Evolutionary conservation across 2,888 invertebrate species (phyloP), one percentile per base, ranked within the genome.

Genomic region (Rhorus exstirpatorius): DNA sequence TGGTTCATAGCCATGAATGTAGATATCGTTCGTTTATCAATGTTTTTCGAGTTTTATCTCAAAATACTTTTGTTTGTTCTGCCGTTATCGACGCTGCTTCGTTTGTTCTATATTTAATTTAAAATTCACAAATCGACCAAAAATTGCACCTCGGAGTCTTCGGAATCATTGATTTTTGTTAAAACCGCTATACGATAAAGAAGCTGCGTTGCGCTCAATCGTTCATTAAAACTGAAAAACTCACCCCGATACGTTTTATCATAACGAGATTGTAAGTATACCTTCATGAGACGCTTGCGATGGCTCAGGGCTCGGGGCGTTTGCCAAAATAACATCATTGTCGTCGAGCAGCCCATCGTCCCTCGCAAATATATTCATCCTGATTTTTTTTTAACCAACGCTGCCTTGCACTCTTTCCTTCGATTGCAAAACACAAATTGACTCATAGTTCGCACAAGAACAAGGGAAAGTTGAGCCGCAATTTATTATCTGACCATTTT

Each of bases 361-460:
- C 35, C 81, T 78, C 55, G 68, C 41, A 26, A 68, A 81, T 68
- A 81, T 70, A 63, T 81, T 74, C 81, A 81, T 81, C 46, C n/a
- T 72, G 24, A 26, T 60, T n/a, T 65, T 60, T 55, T 53, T 14
- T 6, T n/a, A 21, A 21, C 19, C 1, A 10, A 19, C 51, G 12
- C 4, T 19, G 51, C 7, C 21, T 19, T 10, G 21, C 0, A 21
- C 21, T n/a, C 26, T 24, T 24, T 53, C 17, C 14, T 17, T 49
- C 4, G 49, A 51, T 38, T 21, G 51, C 19, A 21, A 51, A 12
- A 19, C n/a, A 67, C 49, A 17, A 19, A 17, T 19, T 12, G 19
- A 49, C 14, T 24, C 19, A 14, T 46, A 44, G 24, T 7, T 10
- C 12, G 12, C 19, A 12, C 26, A 41, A 21, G 31, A 24, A 53